Conservation (phyloP, 2,888 invertebrate genomes). For the Melinaea marsaeus region DNA sequence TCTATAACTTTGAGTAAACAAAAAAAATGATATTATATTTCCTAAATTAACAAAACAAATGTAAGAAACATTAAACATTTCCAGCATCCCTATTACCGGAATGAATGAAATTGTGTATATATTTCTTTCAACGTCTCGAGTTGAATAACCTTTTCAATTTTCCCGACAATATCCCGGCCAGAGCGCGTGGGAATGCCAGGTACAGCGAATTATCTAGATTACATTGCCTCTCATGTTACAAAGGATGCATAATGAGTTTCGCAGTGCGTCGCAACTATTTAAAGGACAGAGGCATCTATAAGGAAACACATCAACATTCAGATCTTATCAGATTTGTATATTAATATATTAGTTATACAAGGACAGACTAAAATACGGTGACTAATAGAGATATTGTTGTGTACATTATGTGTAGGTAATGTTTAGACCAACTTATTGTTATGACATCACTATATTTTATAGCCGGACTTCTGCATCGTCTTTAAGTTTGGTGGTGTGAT, state of each 20-base stretch:
- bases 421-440: conserved; percentile 1
- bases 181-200: conserved; percentile 42
- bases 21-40: neutral
- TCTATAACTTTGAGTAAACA: neutral
- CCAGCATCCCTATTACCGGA: neutral
- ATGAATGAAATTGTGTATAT: conserved; percentile 5
- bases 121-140: conserved; percentile 14
- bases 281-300: conserved; percentile 29
- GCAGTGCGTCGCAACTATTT: conserved; percentile 31
- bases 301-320: conserved; percentile 8
- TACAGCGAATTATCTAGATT: conserved; percentile 38
- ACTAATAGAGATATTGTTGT: neutral
- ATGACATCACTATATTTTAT: neutral
- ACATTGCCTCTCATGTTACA: conserved; percentile 32
- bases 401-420: neutral
- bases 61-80: neutral
- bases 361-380: neutral
- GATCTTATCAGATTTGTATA: too few species aligned
- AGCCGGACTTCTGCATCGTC: neutral
- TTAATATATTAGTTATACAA: too few species aligned
- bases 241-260: conserved; percentile 37
- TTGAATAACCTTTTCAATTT: conserved; percentile 32
- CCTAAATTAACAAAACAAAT: neutral
- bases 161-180: conserved; percentile 29
- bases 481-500: conserved; percentile 1